Evolutionary conservation across 1,140 invertebrate genomes (phyloP).

Genomic region (Drosophila varians): DNA sequence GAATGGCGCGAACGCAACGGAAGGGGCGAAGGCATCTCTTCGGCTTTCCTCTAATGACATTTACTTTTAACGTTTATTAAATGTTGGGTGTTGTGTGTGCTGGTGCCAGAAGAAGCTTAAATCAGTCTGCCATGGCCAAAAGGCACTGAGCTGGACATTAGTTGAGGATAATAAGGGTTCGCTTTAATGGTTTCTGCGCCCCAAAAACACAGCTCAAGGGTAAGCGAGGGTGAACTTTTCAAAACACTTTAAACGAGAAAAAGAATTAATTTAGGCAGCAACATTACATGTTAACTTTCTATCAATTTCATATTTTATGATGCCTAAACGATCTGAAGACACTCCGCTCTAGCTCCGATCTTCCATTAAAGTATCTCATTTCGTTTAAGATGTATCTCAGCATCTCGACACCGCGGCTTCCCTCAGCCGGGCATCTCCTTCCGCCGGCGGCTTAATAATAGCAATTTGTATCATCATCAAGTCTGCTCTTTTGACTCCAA

Average conservation of each 20-base stretch:
- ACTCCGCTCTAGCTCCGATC: background rate
- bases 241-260: background rate
- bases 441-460: slow-evolving; percentile 46
- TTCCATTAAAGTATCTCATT: slow-evolving; percentile 13
- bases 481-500: slow-evolving; percentile 37
- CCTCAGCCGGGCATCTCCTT: slow-evolving; percentile 2
- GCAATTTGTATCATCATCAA: slow-evolving; percentile 76
- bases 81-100: slow-evolving; percentile 47
- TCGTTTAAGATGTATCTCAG: slow-evolving; percentile 31
- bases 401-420: background rate
- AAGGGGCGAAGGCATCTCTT: slow-evolving; percentile 7
- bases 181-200: slow-evolving; percentile 37
- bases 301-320: background rate
- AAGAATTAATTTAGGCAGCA: background rate
- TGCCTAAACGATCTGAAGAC: background rate
- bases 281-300: background rate
- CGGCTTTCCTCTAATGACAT: slow-evolving; percentile 66
- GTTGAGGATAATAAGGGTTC: slow-evolving; percentile 45
- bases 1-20: slow-evolving; percentile 21
- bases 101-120: slow-evolving; percentile 54
- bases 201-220: slow-evolving; percentile 26
- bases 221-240: background rate
- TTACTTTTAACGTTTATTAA: slow-evolving; percentile 81
- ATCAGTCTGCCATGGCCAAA: slow-evolving; percentile 53
- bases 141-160: slow-evolving; percentile 42